Base-by-base conservation (phyloP, 2,888 invertebrate genomes). In the Spodoptera exigua region DNA sequence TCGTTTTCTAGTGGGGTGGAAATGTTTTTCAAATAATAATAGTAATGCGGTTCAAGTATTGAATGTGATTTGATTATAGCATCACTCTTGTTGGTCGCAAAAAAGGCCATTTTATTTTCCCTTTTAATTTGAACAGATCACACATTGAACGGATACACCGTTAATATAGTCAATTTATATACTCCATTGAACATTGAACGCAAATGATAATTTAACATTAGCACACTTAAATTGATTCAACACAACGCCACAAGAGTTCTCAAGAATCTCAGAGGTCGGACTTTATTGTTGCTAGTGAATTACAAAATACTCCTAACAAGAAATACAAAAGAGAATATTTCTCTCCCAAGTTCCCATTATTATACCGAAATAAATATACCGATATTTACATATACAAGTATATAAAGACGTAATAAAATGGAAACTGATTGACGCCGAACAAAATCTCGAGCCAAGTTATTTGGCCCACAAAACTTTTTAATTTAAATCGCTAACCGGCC, bases 381-480 rank as follows among this genome's bases (percentile, higher is more conserved):
- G n/a, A n/a, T n/a, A n/a, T n/a, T n/a, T n/a, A n/a, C n/a, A n/a
- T n/a, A n/a, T n/a, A n/a, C n/a, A n/a, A n/a, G n/a, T n/a, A n/a
- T 37, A 45, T 46, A 65, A 54, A 10, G 37, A 47, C 61, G 32
- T 70, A 55, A 58, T 67, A 70, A 65, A 65, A 55, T 21, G 41
- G 37, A 32, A 68, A 43, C 48, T 61, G 61, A 70, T 61, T 69
- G 65, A 53, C 52, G 53, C 49, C 36, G 34, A 59, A 59, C 60
- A 57, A 73, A 71, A 63, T 71, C 68, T 64, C 35, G 13, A 46
- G 46, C 48, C 40, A 46, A 71, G 74, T 70, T 56, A 61, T 49
- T 71, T 61, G 21, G 56, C 51, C 27, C 64, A 53, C 54, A 47
- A 74, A 74, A 71, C 57, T 74, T 74, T 67, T 71, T 71, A 74